Conservation (phyloP, 1,140 invertebrate genomes). For the Oryzaephilus surinamensis region DNA sequence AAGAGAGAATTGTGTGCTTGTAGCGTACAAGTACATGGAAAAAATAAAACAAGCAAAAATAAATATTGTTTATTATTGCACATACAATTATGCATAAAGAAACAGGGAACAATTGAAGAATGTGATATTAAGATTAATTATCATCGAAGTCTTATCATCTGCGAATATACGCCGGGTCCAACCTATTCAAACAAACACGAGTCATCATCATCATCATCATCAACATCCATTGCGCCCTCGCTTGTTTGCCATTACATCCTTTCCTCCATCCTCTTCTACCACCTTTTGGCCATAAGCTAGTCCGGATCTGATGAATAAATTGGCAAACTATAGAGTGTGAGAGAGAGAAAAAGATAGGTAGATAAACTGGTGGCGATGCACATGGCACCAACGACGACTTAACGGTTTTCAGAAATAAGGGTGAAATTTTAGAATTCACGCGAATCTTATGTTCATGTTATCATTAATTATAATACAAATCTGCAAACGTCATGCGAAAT, state of each 20-base stretch:
- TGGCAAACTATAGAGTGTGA: not conserved
- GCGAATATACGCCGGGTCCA: slow-evolving; percentile 12
- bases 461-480: slow-evolving; percentile 25
- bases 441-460: slow-evolving; percentile 22
- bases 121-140: slow-evolving; percentile 28
- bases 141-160: slow-evolving; percentile 17
- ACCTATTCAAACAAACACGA: slow-evolving; percentile 25
- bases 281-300: not conserved
- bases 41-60: no score
- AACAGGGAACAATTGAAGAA: slow-evolving; percentile 24
- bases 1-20: no score
- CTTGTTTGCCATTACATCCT: slow-evolving; percentile 11
- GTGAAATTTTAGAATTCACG: slow-evolving; percentile 11
- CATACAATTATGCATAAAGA: no score
- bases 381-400: no score
- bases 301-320: not conserved
- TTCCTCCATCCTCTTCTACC: slow-evolving; percentile 3
- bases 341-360: no score
- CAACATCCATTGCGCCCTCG: slow-evolving; percentile 6
- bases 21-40: no score
- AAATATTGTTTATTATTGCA: no score
- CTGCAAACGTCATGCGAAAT: slow-evolving; percentile 25
- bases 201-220: slow-evolving; percentile 14
- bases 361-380: no score
- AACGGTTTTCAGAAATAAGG: no score